These are phyloP conservation scores for Anagyrus pseudococci DNA, from an alignment of 2,888 invertebrate species.

Conservation along the genomic window DNA sequence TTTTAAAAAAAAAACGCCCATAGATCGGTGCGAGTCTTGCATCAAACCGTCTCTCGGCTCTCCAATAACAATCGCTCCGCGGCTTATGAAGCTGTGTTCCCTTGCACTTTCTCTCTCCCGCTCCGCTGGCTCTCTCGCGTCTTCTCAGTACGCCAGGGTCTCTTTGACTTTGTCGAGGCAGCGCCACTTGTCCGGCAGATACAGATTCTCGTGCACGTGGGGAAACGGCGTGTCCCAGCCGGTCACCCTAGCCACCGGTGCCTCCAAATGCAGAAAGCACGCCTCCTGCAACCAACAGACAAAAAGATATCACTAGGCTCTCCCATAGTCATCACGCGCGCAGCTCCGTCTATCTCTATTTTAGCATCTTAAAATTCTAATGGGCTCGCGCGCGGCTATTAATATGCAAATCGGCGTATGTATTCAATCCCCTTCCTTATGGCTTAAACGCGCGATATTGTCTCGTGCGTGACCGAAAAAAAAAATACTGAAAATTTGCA, in stretches of 20 bases:
- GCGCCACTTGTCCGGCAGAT: conserved; percentile 92
- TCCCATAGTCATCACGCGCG: no score
- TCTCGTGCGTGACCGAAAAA: no score
- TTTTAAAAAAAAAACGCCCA: conserved; percentile 28
- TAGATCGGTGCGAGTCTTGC: conserved; percentile 30
- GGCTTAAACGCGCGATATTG: no score
- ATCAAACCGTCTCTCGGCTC: conserved; percentile 25
- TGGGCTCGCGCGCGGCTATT: no score
- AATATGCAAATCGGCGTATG: no score
- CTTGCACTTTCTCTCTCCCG: no score
- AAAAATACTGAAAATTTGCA: no score
- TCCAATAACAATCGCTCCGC: conserved; percentile 27
- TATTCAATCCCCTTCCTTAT: no score
- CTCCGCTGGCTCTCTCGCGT: no score
- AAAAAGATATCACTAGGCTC: no score
- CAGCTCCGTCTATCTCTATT: no score
- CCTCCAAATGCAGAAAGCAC: conserved; percentile 94
- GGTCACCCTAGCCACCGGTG: conserved; percentile 86
- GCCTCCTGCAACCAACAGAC: conserved; percentile 70
- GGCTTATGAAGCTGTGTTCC: neutral
- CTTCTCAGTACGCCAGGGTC: conserved; percentile 73
- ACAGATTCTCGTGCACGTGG: conserved; percentile 94
- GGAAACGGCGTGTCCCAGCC: conserved; percentile 99
- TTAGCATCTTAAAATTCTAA: no score
- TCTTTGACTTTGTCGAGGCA: conserved; percentile 84